Conservation (phyloP, 2,888 invertebrate species). For the Margaritifera margaritifera region DNA sequence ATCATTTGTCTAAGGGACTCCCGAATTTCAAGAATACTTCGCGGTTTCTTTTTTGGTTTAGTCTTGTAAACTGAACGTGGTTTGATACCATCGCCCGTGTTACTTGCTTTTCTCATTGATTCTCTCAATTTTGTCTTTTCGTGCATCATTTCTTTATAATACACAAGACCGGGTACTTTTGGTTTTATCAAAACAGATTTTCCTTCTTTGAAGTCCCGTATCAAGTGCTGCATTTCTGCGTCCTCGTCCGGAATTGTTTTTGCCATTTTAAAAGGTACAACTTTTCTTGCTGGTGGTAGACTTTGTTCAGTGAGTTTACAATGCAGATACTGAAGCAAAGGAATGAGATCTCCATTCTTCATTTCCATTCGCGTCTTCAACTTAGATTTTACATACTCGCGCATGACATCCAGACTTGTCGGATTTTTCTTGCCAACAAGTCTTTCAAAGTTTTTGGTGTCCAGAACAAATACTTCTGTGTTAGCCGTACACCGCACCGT, state of each 20-base stretch:
- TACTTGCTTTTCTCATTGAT: conserved; percentile 24
- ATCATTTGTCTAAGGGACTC: conserved; percentile 57
- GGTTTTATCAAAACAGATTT: conserved; percentile 44
- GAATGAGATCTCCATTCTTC: conserved; percentile 55
- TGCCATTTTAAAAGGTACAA: conserved; percentile 51
- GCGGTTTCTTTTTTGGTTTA: conserved; percentile 42
- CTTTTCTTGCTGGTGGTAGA: conserved; percentile 44
- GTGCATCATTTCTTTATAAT: conserved; percentile 65
- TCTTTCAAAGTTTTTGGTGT: conserved; percentile 68
- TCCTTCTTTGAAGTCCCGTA: conserved; percentile 56
- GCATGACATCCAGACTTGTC: conserved; percentile 54
- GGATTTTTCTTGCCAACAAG: conserved; percentile 59
- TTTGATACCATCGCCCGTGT: conserved; percentile 23
- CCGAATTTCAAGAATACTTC: conserved; percentile 58
- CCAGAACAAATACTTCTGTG: conserved; percentile 66
- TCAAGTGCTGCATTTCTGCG: conserved; percentile 50
- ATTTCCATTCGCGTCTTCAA: conserved; percentile 51
- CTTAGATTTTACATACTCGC: conserved; percentile 54
- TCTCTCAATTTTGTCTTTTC: conserved; percentile 60
- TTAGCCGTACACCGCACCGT: conserved; percentile 62
- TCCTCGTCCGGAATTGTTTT: conserved; percentile 57
- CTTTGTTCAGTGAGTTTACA: conserved; percentile 57
- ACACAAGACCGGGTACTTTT: conserved; percentile 49
- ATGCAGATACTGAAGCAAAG: conserved; percentile 57
- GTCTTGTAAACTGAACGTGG: conserved; percentile 29